Evolutionary conservation across 2,888 invertebrate species (phyloP).

Genomic region (Strigamia maritima): DNA sequence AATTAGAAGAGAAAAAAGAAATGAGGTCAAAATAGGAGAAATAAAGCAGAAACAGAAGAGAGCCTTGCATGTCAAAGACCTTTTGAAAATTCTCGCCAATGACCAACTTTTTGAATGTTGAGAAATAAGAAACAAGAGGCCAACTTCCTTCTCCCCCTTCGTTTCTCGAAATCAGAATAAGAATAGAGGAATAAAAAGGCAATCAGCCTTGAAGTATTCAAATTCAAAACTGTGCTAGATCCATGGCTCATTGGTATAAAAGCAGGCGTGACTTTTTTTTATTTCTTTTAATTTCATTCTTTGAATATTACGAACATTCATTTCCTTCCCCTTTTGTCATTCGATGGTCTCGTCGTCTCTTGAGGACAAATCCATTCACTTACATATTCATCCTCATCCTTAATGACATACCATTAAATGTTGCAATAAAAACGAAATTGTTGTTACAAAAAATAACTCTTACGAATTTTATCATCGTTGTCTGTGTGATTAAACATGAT

Average conservation of each 20-base stretch:
- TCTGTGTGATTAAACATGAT: background rate
- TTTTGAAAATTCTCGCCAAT: background rate
- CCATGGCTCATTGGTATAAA: slow-evolving; percentile 5
- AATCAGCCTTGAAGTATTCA: slow-evolving; percentile 15
- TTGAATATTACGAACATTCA: slow-evolving; percentile 1
- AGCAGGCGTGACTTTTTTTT: slow-evolving; percentile 10
- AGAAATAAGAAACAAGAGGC: background rate
- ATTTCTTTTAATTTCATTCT: slow-evolving; percentile 9
- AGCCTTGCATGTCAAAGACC: slow-evolving; percentile 10
- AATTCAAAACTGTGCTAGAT: slow-evolving; percentile 10
- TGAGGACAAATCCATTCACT: slow-evolving; percentile 5
- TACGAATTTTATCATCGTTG: background rate
- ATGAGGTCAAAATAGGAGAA: slow-evolving; percentile 4
- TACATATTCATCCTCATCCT: slow-evolving; percentile 1
- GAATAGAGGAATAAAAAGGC: slow-evolving; percentile 10
- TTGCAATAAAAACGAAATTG: background rate
- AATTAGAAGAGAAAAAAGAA: background rate
- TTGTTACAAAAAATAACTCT: background rate
- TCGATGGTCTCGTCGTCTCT: background rate
- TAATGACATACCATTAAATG: slow-evolving; percentile 5
- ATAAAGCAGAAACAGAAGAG: slow-evolving; percentile 1
- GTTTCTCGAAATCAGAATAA: background rate
- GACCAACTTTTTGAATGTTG: background rate
- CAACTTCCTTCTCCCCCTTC: background rate
- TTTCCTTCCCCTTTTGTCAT: slow-evolving; percentile 3